phyloP scores from a whole-genome alignment of 2,888 invertebrate genomes.

The Drosophila koepferae region DNA sequence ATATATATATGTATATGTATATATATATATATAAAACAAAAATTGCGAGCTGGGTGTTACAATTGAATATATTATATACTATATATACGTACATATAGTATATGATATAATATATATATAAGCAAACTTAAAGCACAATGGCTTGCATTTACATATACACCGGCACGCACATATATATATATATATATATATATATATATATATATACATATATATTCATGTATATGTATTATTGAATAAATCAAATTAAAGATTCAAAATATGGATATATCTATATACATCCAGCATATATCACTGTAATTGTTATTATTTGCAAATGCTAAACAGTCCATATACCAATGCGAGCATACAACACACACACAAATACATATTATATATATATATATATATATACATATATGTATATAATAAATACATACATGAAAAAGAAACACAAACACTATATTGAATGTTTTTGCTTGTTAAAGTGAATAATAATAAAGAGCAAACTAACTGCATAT shows the following conservation, averaged over 20 bases:
- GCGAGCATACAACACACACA: conserved; percentile 34
- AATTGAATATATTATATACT: conserved; percentile 42
- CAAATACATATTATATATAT: neutral
- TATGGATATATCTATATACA: conserved; percentile 16
- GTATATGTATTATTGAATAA: conserved; percentile 33
- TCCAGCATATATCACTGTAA: conserved; percentile 60
- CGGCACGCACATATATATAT: conserved; percentile 12
- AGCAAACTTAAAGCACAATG: conserved; percentile 11
- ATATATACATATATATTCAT: conserved; percentile 11
- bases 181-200: conserved; percentile 13
- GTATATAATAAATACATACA: conserved; percentile 24
- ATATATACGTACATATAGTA: conserved; percentile 30
- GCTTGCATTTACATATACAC: conserved; percentile 60
- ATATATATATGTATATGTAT: conserved; percentile 54
- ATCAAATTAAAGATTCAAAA: conserved; percentile 35
- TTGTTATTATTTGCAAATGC: conserved; percentile 77
- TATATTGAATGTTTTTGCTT: conserved; percentile 83
- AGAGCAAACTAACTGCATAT: conserved; percentile 47
- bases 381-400: neutral
- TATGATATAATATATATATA: conserved; percentile 31
- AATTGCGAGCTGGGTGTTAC: conserved; percentile 39
- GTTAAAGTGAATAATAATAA: conserved; percentile 75
- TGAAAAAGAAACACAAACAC: conserved; percentile 52
- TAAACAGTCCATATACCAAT: conserved; percentile 63
- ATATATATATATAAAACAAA: conserved; percentile 49